A percentile compares a stretch with the other conserved stretches of the same genome.
phyloP scores from a whole-genome alignment of 2,888 invertebrate species.

The Thysanoteuthis rhombus region DNA sequence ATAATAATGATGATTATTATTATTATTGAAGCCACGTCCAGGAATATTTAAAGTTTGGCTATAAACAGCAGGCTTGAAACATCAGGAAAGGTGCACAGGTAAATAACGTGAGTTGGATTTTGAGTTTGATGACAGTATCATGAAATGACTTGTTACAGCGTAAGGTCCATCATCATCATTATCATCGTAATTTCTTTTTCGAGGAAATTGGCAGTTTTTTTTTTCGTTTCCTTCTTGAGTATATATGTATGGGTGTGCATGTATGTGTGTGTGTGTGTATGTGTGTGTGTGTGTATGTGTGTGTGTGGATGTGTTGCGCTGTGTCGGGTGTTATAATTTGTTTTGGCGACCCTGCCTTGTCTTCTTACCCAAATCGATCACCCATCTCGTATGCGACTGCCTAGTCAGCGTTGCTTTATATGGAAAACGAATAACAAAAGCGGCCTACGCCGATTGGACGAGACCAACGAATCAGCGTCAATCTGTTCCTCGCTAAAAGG shows the following conservation, averaged over 20 bases:
- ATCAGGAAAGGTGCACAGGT: no score
- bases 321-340: not conserved
- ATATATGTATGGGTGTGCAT: not conserved
- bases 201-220: not conserved
- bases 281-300: not conserved
- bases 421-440: conserved; percentile 28
- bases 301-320: not conserved
- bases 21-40: not conserved
- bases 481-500: conserved; percentile 1
- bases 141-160: not conserved
- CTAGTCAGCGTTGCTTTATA: conserved; percentile 17
- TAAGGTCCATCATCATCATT: no score
- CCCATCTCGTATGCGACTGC: conserved; percentile 12
- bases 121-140: not conserved
- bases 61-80: not conserved
- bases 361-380: not conserved
- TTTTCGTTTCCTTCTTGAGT: not conserved
- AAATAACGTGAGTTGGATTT: not conserved
- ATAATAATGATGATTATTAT: not conserved
- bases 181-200: not conserved
- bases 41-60: not conserved
- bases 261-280: not conserved
- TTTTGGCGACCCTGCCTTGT: not conserved
- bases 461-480: conserved; percentile 14
- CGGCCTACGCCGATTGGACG: not conserved